Percentiles rank a stretch among this genome's conserved stretches.
phyloP scores from a whole-genome alignment of 2,113 vertebrate genomes.

The Sigmodon hispidus region DNA sequence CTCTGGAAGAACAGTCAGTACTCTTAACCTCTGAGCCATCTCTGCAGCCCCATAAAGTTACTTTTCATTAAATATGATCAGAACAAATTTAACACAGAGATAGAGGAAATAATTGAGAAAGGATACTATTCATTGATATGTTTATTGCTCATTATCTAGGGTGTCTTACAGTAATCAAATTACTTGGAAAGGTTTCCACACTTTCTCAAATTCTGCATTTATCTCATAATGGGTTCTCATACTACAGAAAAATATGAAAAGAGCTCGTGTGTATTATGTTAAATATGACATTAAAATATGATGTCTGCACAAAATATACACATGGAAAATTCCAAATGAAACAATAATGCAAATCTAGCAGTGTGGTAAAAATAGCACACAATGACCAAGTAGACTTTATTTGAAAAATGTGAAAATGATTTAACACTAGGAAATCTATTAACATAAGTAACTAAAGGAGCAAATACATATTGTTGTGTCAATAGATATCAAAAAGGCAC shows the following conservation, averaged over 20 bases:
- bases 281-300: slow-evolving; percentile 24
- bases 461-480: slow-evolving; percentile 5
- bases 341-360: slow-evolving; percentile 12
- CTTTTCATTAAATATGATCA: slow-evolving; percentile 50
- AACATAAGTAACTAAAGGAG: slow-evolving; percentile 36
- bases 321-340: slow-evolving; percentile 48
- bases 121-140: slow-evolving; percentile 8
- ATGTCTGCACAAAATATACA: slow-evolving; percentile 36
- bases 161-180: background rate
- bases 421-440: background rate
- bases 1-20: too few relatives aligned
- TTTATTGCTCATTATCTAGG: background rate
- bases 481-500: slow-evolving; percentile 21
- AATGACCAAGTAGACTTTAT: background rate
- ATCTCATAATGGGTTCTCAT: background rate
- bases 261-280: slow-evolving; percentile 36
- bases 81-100: slow-evolving; percentile 4
- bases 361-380: background rate
- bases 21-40: too few relatives aligned
- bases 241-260: slow-evolving; percentile 23
- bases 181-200: slow-evolving; percentile 2
- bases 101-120: slow-evolving; percentile 50
- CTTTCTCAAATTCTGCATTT: slow-evolving; percentile 17
- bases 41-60: too few relatives aligned
- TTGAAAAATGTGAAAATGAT: slow-evolving; percentile 41